Percentiles rank a stretch among this genome's conserved stretches.
phyloP scores from a whole-genome alignment of 1,140 invertebrate species.

The Camponotus floridanus region DNA sequence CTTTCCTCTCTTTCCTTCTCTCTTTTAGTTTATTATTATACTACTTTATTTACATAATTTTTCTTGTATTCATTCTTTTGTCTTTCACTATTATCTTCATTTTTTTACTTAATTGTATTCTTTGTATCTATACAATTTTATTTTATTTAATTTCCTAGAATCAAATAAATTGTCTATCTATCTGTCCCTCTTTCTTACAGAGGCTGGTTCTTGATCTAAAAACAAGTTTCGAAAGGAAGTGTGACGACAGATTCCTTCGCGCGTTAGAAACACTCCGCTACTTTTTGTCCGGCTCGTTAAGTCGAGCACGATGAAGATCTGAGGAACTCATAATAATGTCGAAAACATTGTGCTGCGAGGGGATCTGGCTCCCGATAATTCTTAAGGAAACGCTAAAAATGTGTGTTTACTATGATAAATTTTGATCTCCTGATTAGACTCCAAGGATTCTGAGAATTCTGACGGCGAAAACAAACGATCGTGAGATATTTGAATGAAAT shows the following conservation, averaged over 20 bases:
- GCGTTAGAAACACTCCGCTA: constrained; percentile 45
- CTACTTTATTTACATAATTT: too few species aligned
- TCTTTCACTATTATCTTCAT: too few species aligned
- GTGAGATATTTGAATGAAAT: neutral
- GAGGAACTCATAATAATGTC: constrained; percentile 34
- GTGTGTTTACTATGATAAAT: neutral
- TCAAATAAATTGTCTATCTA: too few species aligned
- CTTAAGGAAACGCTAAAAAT: constrained; percentile 3
- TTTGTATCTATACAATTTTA: too few species aligned
- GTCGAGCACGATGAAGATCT: constrained; percentile 45
- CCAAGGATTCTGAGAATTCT: neutral
- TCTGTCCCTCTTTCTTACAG: too few species aligned
- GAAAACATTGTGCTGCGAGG: constrained; percentile 2
- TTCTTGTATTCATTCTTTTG: too few species aligned
- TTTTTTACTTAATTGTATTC: too few species aligned
- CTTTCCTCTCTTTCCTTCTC: neutral
- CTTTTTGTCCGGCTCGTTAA: constrained; percentile 51
- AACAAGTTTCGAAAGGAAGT: constrained; percentile 48
- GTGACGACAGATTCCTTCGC: constrained; percentile 6
- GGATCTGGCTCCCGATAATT: neutral
- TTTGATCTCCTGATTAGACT: constrained; percentile 20
- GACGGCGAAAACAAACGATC: neutral
- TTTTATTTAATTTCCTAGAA: too few species aligned
- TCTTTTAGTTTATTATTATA: too few species aligned
- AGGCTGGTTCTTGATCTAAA: neutral